Conservation (phyloP, 2,113 vertebrate species). For the Myiozetetes cayanensis region DNA sequence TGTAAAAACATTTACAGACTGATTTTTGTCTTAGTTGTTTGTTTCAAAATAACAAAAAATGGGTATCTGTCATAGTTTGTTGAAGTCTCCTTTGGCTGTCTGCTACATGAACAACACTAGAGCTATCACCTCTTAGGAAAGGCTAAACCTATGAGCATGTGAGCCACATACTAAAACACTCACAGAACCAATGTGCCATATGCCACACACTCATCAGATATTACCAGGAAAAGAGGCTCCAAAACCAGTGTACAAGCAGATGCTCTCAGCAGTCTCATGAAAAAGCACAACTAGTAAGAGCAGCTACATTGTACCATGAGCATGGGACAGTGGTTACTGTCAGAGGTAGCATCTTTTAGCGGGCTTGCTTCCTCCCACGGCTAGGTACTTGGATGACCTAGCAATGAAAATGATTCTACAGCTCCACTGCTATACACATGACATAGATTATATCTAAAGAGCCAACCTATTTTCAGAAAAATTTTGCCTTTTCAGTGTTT, state of each 20-base stretch:
- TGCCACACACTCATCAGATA: not conserved
- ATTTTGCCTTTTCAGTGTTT: not conserved
- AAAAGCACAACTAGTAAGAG: not conserved
- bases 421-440: not conserved
- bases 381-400: not conserved
- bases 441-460: not conserved
- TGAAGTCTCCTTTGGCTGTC: not conserved
- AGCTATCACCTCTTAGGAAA: not conserved
- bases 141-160: not conserved
- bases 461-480: not conserved
- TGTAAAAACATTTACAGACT: not conserved
- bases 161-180: not conserved
- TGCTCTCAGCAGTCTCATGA: not conserved
- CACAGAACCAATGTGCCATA: not conserved
- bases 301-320: fast-evolving
- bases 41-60: not conserved
- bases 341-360: not conserved
- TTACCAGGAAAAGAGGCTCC: not conserved
- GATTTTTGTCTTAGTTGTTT: not conserved
- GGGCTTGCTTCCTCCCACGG: not conserved
- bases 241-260: not conserved
- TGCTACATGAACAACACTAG: not conserved
- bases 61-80: not conserved
- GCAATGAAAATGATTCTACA: not conserved
- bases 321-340: not conserved